phyloP scores from a whole-genome alignment of 2,888 invertebrate species.

The Scaptodrosophila latifasciaeformis region DNA sequence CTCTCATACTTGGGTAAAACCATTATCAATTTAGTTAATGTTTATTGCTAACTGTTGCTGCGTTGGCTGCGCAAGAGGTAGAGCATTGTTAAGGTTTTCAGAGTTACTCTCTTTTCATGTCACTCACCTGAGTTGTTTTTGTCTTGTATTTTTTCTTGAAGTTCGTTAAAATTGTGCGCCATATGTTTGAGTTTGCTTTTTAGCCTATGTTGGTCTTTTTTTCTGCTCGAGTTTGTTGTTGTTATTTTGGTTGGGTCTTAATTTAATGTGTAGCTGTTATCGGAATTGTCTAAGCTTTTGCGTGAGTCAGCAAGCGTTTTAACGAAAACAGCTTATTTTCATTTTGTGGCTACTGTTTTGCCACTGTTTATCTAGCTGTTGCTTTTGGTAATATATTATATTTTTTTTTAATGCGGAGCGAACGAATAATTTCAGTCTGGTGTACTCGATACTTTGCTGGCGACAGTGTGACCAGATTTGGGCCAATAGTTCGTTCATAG shows the following conservation, averaged over 20 bases:
- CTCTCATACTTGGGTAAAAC: slow-evolving; percentile 71
- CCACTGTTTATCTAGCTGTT: slow-evolving; percentile 2
- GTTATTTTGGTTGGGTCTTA: slow-evolving; percentile 27
- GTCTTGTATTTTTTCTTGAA: slow-evolving; percentile 9
- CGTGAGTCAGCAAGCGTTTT: slow-evolving; percentile 24
- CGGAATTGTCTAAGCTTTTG: slow-evolving; percentile 15
- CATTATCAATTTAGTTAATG: no score
- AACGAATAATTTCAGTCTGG: no score
- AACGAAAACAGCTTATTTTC: no score
- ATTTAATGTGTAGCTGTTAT: slow-evolving; percentile 1
- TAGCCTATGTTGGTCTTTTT: slow-evolving; percentile 2
- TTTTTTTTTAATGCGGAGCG: no score
- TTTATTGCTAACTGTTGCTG: no score
- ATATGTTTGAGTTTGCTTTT: slow-evolving; percentile 34
- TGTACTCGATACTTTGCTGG: no score
- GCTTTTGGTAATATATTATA: no score
- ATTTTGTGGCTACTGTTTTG: background rate
- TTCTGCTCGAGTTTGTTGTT: background rate
- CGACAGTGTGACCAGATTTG: no score
- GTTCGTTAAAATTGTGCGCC: slow-evolving; percentile 26
- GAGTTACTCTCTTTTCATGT: no score
- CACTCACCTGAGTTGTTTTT: slow-evolving; percentile 18
- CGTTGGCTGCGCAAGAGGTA: slow-evolving; percentile 1
- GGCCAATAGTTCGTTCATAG: no score
- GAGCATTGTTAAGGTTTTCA: slow-evolving; percentile 23